Evolutionary conservation across 2,113 vertebrate species (phyloP).

Genomic region (Cyprinodon variegatus): DNA sequence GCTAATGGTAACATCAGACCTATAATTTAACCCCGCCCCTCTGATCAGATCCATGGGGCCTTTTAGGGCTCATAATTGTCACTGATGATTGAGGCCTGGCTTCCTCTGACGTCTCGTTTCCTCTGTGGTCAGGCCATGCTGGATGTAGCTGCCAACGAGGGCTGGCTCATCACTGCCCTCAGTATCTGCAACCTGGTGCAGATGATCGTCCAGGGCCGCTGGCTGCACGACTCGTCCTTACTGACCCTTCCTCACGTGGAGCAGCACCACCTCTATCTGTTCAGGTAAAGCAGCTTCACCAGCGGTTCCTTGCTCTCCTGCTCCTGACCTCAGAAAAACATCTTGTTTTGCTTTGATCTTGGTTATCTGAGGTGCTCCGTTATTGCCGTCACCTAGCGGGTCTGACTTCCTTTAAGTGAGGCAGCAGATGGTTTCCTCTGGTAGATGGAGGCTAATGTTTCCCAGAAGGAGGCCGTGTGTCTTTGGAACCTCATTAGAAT

Average conservation of each 20-base stretch:
- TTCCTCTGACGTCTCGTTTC: not conserved
- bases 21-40: no score
- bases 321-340: not conserved
- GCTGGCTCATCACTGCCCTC: slow-evolving; percentile 91
- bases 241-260: slow-evolving; percentile 91
- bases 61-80: no score
- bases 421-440: not conserved
- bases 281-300: slow-evolving; percentile 79
- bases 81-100: not conserved
- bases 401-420: not conserved
- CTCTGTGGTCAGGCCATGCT: slow-evolving; percentile 88
- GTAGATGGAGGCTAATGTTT: not conserved
- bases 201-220: slow-evolving; percentile 94
- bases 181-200: slow-evolving; percentile 91
- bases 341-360: no score
- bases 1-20: no score
- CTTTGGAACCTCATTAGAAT: not conserved
- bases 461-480: not conserved
- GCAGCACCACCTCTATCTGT: slow-evolving; percentile 87
- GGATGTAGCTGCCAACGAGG: slow-evolving; percentile 92
- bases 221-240: slow-evolving; percentile 90
- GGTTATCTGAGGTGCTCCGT: not conserved
- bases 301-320: not conserved
- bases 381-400: not conserved
- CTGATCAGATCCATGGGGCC: no score